Base-by-base conservation (phyloP, 2,113 vertebrate species). In the Speoplatyrhinus poulsoni region DNA sequence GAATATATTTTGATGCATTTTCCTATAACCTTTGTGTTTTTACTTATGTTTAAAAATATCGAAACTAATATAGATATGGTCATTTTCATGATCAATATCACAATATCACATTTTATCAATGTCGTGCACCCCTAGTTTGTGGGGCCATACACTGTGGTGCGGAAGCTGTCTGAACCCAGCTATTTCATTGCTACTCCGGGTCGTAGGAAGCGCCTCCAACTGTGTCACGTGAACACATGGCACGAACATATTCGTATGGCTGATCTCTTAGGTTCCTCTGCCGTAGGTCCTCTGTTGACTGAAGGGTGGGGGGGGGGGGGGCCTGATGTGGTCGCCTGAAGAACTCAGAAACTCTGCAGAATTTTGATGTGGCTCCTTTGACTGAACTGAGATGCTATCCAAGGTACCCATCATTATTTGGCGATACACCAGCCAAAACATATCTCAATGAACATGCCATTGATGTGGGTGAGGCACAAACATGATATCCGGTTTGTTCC, bases 161-260 rank as follows among this genome's bases (percentile, higher is more conserved):
- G n/a, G 9, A 49, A 52, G 12, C 8, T 70, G 3, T 54, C 49
- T 53, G 68, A 62, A 9, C 33, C 32, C 9, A 60, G 61, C 33
- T 41, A 61, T 16, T 9, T 69, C 8, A 69, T 69, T 52, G 19
- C 57, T 6, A 69, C 58, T 50, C 67, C 67, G 15, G 19, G 9
- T 6, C 48, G 47, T 33, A 16, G 67, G 17, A 69, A 60, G 36
- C 12, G n/a, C 1, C 16, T 19, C 12, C 69, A 54, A 26, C 16
- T 71, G 6, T 48, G 61, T 26, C 52, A 63, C 53, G 46, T 63
- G 26, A 26, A 50, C 26, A 72, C n/a, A 3, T 56, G 41, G 7
- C 65, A 13, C 49, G 65, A 16, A 41, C 46, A 26, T 72, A 49
- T 63, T 6, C 12, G 19, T n/a, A 12, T 1, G 12, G 8, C 11